phyloP scores from a whole-genome alignment of 1,140 invertebrate species.

The Rhyacophila brunnea region DNA sequence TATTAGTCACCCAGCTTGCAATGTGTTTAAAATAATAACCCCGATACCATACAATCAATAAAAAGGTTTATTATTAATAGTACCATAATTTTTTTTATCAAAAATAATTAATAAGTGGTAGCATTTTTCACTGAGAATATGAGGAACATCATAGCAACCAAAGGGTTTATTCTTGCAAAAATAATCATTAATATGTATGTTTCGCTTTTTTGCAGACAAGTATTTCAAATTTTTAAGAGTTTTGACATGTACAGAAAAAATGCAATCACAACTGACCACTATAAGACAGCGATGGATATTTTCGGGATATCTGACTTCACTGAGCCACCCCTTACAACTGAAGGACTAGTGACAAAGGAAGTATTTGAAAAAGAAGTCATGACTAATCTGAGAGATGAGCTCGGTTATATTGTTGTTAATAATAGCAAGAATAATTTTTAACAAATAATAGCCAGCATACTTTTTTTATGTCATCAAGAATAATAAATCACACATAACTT shows the following conservation, averaged over 20 bases:
- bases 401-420: neutral
- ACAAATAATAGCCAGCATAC: too few relatives aligned
- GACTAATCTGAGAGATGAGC: neutral
- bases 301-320: constrained; percentile 11
- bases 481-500: too few relatives aligned
- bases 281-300: constrained; percentile 6
- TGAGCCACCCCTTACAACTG: neutral
- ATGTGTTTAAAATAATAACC: too few relatives aligned
- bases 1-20: too few relatives aligned
- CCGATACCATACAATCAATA: too few relatives aligned
- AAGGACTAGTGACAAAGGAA: constrained; percentile 7
- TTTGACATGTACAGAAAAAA: constrained; percentile 5
- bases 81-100: too few relatives aligned
- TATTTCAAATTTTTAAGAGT: constrained; percentile 12
- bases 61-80: too few relatives aligned
- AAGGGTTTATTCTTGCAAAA: constrained; percentile 4
- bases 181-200: too few relatives aligned
- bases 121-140: too few relatives aligned
- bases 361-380: constrained; percentile 11
- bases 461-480: too few relatives aligned
- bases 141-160: neutral
- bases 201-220: constrained; percentile 1
- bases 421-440: neutral
- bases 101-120: too few relatives aligned
- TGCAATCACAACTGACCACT: constrained; percentile 3